Conservation (phyloP, 2,797 vertebrate genomes). For the Varecia variegata region DNA sequence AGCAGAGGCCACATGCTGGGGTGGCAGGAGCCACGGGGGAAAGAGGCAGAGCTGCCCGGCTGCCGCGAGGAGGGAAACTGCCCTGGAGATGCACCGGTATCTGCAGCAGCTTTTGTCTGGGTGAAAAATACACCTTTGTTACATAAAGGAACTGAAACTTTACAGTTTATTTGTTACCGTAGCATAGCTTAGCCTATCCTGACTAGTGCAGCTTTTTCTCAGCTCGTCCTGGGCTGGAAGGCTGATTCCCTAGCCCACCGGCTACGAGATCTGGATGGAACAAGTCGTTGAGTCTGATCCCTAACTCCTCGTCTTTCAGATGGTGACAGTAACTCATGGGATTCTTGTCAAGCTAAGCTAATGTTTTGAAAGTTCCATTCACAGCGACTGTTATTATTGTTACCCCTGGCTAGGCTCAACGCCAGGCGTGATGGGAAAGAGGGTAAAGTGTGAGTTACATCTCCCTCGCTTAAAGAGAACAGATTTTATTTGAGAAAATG, state of each 20-base stretch:
- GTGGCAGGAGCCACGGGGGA: not conserved
- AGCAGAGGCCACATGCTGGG: not conserved
- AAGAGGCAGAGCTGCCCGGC: not conserved
- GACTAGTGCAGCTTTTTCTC: not conserved
- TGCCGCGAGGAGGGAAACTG: not conserved
- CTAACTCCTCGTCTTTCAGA: not conserved
- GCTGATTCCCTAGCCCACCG: not conserved
- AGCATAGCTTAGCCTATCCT: not conserved
- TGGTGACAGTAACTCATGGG: not conserved
- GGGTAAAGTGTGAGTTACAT: not conserved
- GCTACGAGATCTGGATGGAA: not conserved
- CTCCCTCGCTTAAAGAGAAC: not conserved
- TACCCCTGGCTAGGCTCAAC: not conserved
- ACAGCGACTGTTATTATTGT: not conserved
- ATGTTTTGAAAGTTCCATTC: not conserved
- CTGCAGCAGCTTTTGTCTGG: not conserved
- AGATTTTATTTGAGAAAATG: not conserved
- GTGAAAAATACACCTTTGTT: not conserved
- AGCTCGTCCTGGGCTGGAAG: not conserved
- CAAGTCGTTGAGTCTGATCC: not conserved
- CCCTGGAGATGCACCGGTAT: not conserved
- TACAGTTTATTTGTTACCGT: not conserved
- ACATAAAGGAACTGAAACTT: not conserved
- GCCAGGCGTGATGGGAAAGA: not conserved
- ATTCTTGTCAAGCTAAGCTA: not conserved